phyloP scores from a whole-genome alignment of 2,888 invertebrate genomes.

The Eustalomyia histrio region DNA sequence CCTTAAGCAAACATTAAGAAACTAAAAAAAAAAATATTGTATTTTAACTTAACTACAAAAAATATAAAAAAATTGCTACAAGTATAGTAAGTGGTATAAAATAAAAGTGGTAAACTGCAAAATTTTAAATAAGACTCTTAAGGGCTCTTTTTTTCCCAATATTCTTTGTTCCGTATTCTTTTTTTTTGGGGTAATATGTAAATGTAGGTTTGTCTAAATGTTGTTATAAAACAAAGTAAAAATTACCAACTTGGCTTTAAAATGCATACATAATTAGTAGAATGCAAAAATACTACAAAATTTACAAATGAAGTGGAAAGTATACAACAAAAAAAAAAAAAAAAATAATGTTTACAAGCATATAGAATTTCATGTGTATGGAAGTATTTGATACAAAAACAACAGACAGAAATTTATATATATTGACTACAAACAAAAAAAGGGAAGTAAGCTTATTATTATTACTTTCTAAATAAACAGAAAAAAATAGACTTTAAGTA shows the following conservation, averaged over 20 bases:
- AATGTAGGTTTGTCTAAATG: background rate
- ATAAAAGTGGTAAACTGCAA: background rate
- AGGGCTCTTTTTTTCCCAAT: background rate
- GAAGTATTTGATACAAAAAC: background rate
- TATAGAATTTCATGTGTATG: background rate
- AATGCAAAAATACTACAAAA: background rate
- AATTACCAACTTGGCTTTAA: background rate
- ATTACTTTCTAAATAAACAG: too few species aligned
- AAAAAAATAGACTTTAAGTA: too few species aligned
- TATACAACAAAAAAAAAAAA: too few species aligned
- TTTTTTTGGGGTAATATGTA: background rate
- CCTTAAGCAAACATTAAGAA: constrained; percentile 20
- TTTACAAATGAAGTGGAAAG: background rate
- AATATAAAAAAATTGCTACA: background rate
- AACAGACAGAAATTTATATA: background rate
- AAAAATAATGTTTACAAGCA: background rate
- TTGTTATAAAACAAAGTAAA: background rate
- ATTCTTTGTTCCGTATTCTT: background rate
- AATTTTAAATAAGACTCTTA: background rate
- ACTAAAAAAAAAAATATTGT: background rate
- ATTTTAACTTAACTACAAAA: background rate
- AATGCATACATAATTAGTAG: background rate
- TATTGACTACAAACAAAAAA: background rate
- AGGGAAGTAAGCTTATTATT: background rate
- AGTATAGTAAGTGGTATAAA: background rate